phyloP scores from a whole-genome alignment of 2,797 vertebrate genomes.

The Cetoscarus ocellatus region DNA sequence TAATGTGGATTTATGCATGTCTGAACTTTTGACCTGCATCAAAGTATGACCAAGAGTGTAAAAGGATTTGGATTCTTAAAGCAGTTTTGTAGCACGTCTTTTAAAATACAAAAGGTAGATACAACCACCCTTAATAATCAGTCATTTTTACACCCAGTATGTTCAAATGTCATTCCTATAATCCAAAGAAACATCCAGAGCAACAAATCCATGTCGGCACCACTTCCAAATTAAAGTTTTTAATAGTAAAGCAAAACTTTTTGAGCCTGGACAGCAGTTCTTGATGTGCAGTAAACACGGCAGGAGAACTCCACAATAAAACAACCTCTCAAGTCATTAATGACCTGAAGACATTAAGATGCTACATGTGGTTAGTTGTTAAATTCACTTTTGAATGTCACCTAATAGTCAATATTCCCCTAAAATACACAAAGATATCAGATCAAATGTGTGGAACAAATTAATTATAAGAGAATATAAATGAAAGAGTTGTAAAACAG shows the following conservation, averaged over 20 bases:
- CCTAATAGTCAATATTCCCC: too few species aligned
- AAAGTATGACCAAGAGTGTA: background rate
- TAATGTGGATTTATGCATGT: background rate
- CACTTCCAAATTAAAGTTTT: conserved; percentile 16
- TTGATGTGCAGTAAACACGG: conserved; percentile 27
- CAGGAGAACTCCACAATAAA: conserved; percentile 33
- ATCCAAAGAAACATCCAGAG: background rate
- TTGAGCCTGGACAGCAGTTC: conserved; percentile 14
- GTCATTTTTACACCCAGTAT: background rate
- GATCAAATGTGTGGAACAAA: conserved; percentile 27
- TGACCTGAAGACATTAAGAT: too few species aligned
- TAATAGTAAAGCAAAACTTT: conserved; percentile 37
- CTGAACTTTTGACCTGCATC: conserved; percentile 27
- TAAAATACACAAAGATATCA: conserved; percentile 5
- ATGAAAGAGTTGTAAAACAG: conserved; percentile 36
- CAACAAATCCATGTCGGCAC: background rate
- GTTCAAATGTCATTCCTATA: background rate
- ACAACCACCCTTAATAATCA: background rate
- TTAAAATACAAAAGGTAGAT: background rate
- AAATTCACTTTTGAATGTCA: conserved; percentile 25
- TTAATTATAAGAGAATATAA: conserved; percentile 29
- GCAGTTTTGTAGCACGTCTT: background rate
- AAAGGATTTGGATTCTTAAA: background rate
- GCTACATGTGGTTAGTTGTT: conserved; percentile 5
- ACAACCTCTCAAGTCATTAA: conserved; percentile 42